Base-by-base conservation (phyloP, 2,888 invertebrate species). In the Trachelus troglodyta region DNA sequence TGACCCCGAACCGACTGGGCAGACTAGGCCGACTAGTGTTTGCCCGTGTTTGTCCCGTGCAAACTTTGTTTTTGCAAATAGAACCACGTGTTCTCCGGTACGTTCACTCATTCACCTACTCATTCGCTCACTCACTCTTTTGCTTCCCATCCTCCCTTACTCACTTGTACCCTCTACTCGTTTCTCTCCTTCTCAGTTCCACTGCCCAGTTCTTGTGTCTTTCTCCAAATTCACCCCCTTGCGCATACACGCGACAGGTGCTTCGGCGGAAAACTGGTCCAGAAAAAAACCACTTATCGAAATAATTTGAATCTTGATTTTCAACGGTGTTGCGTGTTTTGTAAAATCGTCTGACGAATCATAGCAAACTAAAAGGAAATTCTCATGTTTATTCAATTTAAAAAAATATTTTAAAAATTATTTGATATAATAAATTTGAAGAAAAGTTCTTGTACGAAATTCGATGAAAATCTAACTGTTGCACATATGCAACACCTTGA, bases 31-130 rank as follows among this genome's bases (percentile, higher is more conserved):
- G 85, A 84, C 84, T 85, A 85, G 86, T 86, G 85, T 86, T 85
- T 84, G 84, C 83, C 77, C 83, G 86, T 90, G 89, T 90, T 90
- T 90, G 90, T 89, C 89, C 88, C 88, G 87, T 85, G 90, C 87
- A 90, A 90, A 90, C 89, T 89, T 90, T 90, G 89, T 90, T 90
- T 90, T 90, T 90, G 88, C 90, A 90, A 90, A 90, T 89, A 89
- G 88, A 89, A 87, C 87, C 87, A 87, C 89, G 87, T 87, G 88
- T 88, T 88, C 85, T 85, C 79, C 23, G 56, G 23, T 56, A 56
- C 23, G 9, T 56, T 56, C 56, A 56, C 56, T 56, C 56, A 56
- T 56, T 56, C 56, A 56, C 82, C 81, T 81, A 81, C 86, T 80
- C 34, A 37, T 23, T 74, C 33, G 71, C 71, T 33, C 12, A 34